A percentile compares a stretch with the other conserved stretches of the same genome.
These are phyloP conservation scores for Bombus consobrinus DNA, from an alignment of 1,140 invertebrate species.

Conservation along the genomic window DNA sequence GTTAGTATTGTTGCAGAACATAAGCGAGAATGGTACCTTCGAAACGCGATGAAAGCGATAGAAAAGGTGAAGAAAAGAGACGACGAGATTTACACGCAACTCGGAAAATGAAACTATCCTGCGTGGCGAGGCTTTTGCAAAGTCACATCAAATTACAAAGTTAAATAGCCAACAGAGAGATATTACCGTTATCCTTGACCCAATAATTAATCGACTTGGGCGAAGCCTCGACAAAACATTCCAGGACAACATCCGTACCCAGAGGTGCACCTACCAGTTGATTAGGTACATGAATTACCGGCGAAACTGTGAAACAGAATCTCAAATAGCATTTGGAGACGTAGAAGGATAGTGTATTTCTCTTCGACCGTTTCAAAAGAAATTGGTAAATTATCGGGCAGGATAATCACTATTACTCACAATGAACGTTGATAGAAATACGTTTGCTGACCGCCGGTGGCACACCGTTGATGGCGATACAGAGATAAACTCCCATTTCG, in stretches of 20 bases:
- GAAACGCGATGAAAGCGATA: neutral
- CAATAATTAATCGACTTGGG: conserved; percentile 95
- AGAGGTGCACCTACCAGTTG: conserved; percentile 94
- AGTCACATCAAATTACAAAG: neutral
- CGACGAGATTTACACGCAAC: neutral
- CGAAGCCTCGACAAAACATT: conserved; percentile 94
- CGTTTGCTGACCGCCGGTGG: conserved; percentile 92
- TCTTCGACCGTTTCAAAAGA: neutral
- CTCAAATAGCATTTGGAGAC: conserved; percentile 32
- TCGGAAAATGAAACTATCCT: neutral
- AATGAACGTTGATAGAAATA: conserved; percentile 91
- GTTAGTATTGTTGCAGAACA: neutral
- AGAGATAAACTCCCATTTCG: conserved; percentile 95
- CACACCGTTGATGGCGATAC: conserved; percentile 92
- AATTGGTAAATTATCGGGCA: conserved; percentile 19
- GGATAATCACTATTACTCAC: conserved; percentile 85
- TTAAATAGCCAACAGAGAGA: neutral
- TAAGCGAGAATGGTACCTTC: neutral
- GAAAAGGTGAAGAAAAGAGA: neutral
- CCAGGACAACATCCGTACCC: conserved; percentile 92
- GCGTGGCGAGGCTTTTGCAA: neutral
- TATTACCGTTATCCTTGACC: conserved; percentile 90
- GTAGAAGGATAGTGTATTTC: neutral
- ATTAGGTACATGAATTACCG: conserved; percentile 94
- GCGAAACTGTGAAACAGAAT: conserved; percentile 88